phyloP scores from a whole-genome alignment of 2,888 invertebrate genomes.

The Macroteleia sp. region DNA sequence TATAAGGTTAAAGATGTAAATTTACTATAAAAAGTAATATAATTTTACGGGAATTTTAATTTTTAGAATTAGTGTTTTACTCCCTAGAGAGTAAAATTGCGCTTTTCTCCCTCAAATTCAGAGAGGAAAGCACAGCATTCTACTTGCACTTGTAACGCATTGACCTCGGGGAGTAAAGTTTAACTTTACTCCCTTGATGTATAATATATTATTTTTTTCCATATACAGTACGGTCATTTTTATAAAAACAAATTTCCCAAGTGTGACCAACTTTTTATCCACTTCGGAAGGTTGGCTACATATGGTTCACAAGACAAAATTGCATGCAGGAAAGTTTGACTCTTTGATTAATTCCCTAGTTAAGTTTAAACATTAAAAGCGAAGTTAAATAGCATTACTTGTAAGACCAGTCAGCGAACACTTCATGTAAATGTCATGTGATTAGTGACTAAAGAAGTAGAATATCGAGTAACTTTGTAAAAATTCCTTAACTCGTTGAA shows the following conservation, averaged over 20 bases:
- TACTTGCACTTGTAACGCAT: too few relatives aligned
- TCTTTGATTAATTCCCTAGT: conserved; percentile 16
- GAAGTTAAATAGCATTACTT: conserved; percentile 6
- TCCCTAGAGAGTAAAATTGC: too few relatives aligned
- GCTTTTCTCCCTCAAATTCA: too few relatives aligned
- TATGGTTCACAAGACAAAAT: not conserved
- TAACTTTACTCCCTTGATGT: too few relatives aligned
- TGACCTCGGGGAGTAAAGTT: too few relatives aligned
- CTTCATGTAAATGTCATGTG: conserved; percentile 34
- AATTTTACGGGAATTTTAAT: too few relatives aligned
- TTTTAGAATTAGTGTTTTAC: too few relatives aligned
- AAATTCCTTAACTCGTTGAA: conserved; percentile 35
- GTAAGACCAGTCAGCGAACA: conserved; percentile 15
- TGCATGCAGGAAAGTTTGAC: conserved; percentile 4
- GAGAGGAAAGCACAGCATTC: too few relatives aligned
- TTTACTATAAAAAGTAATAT: too few relatives aligned
- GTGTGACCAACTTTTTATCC: not conserved
- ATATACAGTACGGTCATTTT: conserved; percentile 22
- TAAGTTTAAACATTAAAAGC: conserved; percentile 20
- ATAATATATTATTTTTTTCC: too few relatives aligned
- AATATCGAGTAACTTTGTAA: conserved; percentile 38
- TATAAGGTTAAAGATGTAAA: too few relatives aligned
- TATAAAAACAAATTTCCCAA: conserved; percentile 2
- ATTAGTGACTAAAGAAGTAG: conserved; percentile 39
- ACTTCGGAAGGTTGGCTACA: not conserved